A percentile compares a stretch with the other conserved stretches of the same genome.
phyloP scores from a whole-genome alignment of 2,113 vertebrate species.

The Sinosuthora webbiana region DNA sequence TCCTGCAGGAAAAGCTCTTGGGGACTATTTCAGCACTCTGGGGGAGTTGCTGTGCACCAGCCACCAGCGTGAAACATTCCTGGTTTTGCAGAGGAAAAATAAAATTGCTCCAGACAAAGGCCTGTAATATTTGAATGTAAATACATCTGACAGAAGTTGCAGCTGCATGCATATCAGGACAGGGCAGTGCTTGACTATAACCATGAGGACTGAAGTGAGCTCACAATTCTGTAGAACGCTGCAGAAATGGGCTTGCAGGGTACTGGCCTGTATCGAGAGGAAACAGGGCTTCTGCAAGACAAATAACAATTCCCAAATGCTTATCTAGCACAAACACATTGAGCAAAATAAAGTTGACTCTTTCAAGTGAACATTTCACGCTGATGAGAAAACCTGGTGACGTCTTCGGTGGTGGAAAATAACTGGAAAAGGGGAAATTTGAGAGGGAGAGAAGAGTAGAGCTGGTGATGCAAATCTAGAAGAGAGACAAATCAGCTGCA shows the following conservation, averaged over 20 bases:
- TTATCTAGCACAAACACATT: conserved; percentile 55
- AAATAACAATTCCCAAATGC: conserved; percentile 16
- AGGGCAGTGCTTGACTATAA: not conserved
- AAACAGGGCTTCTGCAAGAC: conserved; percentile 23
- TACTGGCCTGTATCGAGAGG: not conserved
- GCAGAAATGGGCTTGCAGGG: not conserved
- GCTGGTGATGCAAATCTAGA: not conserved
- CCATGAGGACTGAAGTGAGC: not conserved
- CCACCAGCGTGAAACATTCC: not conserved
- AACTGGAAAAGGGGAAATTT: not conserved
- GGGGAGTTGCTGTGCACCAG: not conserved
- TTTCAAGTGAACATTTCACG: not conserved
- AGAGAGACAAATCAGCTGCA: not conserved
- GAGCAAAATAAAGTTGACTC: conserved; percentile 43
- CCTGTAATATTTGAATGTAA: not conserved
- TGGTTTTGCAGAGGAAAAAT: not conserved
- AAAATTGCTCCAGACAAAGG: not conserved
- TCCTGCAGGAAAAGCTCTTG: not conserved
- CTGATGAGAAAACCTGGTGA: conserved; percentile 3
- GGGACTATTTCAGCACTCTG: not conserved
- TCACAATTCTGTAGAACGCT: not conserved
- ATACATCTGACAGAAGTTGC: not conserved
- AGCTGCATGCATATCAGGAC: not conserved
- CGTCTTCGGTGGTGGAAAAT: not conserved
- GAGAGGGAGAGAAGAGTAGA: not conserved